phyloP scores from a whole-genome alignment of 2,888 invertebrate genomes.

The Torymus texanus region DNA sequence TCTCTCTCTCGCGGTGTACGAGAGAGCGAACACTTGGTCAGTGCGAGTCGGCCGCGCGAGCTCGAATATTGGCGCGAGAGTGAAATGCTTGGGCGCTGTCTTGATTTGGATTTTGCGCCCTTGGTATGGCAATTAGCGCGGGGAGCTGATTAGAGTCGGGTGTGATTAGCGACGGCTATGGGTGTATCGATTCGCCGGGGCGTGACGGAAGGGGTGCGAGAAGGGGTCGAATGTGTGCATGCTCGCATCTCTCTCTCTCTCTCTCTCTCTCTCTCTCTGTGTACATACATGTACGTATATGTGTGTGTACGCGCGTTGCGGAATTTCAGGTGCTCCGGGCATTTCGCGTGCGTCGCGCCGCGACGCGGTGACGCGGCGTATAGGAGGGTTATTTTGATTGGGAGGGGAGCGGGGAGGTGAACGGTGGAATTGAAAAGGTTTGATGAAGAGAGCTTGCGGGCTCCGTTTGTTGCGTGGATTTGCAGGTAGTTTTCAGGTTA shows the following conservation, averaged over 20 bases:
- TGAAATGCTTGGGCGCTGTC: slow-evolving; percentile 10
- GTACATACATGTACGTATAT: too few species aligned
- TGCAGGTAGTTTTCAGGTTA: too few species aligned
- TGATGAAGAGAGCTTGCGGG: too few species aligned
- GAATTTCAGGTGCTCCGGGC: slow-evolving; percentile 19
- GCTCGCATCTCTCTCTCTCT: too few species aligned
- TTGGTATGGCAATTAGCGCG: slow-evolving; percentile 52
- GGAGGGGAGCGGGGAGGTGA: too few species aligned
- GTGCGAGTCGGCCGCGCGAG: not conserved
- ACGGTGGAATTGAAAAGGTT: too few species aligned
- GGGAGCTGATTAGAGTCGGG: slow-evolving; percentile 50
- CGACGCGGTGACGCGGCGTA: too few species aligned
- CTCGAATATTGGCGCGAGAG: slow-evolving; percentile 45
- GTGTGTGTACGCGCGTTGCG: not conserved
- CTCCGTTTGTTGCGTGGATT: too few species aligned
- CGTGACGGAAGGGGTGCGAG: too few species aligned
- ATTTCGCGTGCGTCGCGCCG: slow-evolving; percentile 9
- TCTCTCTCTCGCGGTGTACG: not conserved
- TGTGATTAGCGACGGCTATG: slow-evolving; percentile 51
- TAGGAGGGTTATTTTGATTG: too few species aligned
- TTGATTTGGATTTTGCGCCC: slow-evolving; percentile 49
- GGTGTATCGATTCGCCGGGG: slow-evolving; percentile 36
- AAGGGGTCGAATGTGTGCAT: too few species aligned
- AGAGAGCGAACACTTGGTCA: not conserved
- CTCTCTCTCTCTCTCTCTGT: too few species aligned